Evolutionary conservation across 2,888 invertebrate genomes (phyloP), one percentile per base, ranked within the genome.

Genomic region (Ochropleura plecta): DNA sequence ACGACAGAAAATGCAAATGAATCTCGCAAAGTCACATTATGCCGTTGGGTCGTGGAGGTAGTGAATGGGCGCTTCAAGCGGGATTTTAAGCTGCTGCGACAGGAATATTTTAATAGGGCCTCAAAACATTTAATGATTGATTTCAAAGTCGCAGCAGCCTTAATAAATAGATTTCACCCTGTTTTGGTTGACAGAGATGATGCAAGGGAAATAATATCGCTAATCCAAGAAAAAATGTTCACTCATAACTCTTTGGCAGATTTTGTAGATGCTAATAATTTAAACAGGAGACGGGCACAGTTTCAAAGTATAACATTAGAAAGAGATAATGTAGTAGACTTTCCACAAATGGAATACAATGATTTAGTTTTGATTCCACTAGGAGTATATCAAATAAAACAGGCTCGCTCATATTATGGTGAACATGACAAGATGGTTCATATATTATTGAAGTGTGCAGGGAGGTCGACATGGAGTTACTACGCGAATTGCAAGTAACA

Each of bases 61-160:
- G 57, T 57, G 7, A 57, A 57, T 3, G 59, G 59, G 30, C 59
- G 30, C 7, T 59, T 59, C 59, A 59, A 73, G 30, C 48, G 72
- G 16, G 72, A 72, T 65, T 76, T 69, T 69, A 73, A 77, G n/a
- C 20, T 77, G 30, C 55, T 77, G 18, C 68, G 76, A 16, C 72
- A 77, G 20, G 40, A 68, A 30, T 77, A 65, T 73, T 77, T 72
- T 53, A 73, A 77, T 46, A 60, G 40, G 16, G 65, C 67, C 16
- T 59, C 59, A 0, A 59, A 63, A n/a, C 46, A 69, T 57, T 60
- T 73, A 20, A 72, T 64, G 64, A 12, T 40, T 59, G 72, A 73
- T 69, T 73, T 73, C 62, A 55, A 6, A 30, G 53, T 65, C 1
- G 76, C 72, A 48, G 77, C 77, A 42, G 77, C 77, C 2, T 48